Base-by-base conservation (phyloP, 2,888 invertebrate species). In the Ophion costatus region DNA sequence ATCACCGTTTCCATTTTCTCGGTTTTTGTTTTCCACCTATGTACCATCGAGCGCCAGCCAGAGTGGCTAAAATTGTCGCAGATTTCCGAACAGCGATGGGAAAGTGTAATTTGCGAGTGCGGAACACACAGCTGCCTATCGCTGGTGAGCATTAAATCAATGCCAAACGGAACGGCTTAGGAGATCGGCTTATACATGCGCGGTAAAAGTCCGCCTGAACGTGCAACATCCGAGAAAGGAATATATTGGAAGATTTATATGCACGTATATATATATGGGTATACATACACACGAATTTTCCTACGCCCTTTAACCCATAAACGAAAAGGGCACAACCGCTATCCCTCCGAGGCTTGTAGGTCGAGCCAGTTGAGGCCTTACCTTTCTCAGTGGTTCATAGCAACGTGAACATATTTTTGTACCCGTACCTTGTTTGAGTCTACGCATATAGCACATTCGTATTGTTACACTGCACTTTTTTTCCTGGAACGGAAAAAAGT, bases 111-210 rank as follows among this genome's bases (percentile, higher is more conserved):
- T 90, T 89, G 88, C 87, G 82, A 89, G 83, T 87, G 83, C 86
- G 82, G 80, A 88, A 87, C 85, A 84, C 90, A 90, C 90, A 90
- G 87, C 90, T 90, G 90, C 88, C 89, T 88, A 89, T 89, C 85
- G 88, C 84, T 78, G 70, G 59, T 71, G 20, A 61, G 88, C 87
- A 85, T 89, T 89, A 88, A 89, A 89, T 89, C 89, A 89, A 88
- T 87, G 87, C 87, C 85, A 87, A 86, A 81, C 76, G 80, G 78
- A 88, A 86, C 85, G 83, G 82, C 79, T 86, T 85, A 84, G 83
- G 78, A 80, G 82, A 73, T 70, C 66, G 82, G 83, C 82, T 85
- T 82, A 82, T 61, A 45, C 78, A 59, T 75, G 82, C 75, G 83
- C 45, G 81, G 82, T 84, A 83, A 87, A 87, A 82, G 77, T 85